Conservation (phyloP, 1,140 invertebrate genomes). For the Micrasema longulum region DNA sequence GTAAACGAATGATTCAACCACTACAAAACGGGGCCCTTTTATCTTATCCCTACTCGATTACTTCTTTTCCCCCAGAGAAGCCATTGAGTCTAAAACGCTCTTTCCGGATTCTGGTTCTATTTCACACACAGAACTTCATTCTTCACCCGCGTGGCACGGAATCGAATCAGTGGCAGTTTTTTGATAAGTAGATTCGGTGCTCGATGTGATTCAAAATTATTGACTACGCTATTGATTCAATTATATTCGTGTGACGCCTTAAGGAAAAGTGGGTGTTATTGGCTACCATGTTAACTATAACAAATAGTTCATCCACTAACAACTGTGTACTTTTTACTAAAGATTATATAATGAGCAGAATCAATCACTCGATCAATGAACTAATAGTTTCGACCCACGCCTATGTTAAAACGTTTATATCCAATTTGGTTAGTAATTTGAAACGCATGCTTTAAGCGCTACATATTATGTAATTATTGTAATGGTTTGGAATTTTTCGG, state of each 20-base stretch:
- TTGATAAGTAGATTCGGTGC: neutral
- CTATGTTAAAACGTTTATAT: no score
- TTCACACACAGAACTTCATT: no score
- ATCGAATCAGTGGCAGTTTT: neutral
- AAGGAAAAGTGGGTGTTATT: slow-evolving; percentile 21
- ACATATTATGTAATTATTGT: slow-evolving; percentile 2
- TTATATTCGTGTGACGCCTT: slow-evolving; percentile 17
- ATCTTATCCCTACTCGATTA: no score
- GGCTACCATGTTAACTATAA: slow-evolving; percentile 33
- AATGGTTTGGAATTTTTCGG: no score
- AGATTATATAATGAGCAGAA: slow-evolving; percentile 4
- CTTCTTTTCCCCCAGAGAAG: no score
- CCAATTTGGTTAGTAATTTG: neutral
- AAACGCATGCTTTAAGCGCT: neutral
- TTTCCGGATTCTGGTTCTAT: no score
- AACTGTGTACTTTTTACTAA: slow-evolving; percentile 17
- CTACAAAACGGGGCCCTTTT: no score
- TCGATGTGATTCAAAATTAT: neutral
- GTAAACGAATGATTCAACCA: no score
- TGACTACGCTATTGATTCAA: slow-evolving; percentile 8
- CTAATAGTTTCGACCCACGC: slow-evolving; percentile 3
- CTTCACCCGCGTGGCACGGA: no score
- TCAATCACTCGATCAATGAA: slow-evolving; percentile 32
- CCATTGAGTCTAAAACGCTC: no score
- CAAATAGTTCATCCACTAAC: slow-evolving; percentile 22